Base-by-base conservation (phyloP, 2,113 vertebrate species). In the Lates calcarifer region DNA sequence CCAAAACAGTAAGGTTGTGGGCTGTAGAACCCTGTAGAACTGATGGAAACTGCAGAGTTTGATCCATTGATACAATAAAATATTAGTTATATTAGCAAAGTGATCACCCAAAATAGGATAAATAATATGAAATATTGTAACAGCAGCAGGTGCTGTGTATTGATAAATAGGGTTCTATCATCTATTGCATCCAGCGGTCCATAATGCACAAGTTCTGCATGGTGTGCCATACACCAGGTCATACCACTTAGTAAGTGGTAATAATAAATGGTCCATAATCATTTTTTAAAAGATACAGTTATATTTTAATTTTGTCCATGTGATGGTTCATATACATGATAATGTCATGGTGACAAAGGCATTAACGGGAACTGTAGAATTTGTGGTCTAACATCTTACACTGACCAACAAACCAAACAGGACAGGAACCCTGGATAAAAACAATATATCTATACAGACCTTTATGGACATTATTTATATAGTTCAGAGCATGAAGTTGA, bases 391-490 rank as follows among this genome's bases (percentile, higher is more conserved):
- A 76, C 12, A 57, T 39, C 65, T 53, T 7, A 15, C 31, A 43
- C 66, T 55, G 53, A 61, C 61, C 28, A 14, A 49, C 22, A 39
- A 35, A 31, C 29, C n/a, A n/a, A 33, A 24, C 31, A 51, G 4
- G 49, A 60, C 15, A 18, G 9, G n/a, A 49, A 5, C 15, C 3
- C 7, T 20, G 63, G 17, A 3, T 45, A 17, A 18, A 7, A 47
- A 7, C 18, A 20, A 6, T 47, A 5, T 15, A 4, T 31, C 8
- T 20, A 29, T 49, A 56, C 29, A 67, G 13, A 72, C 33, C 33
- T 85, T 85, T 81, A 65, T 74, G 60, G 69, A 45, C 53, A 14
- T 70, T 65, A 57, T 90, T 89, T 88, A 89, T 89, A 18, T 73
- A 69, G 60, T 15, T 45, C 45, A 72, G 37, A 75, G 57, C 63